These are phyloP conservation scores for Microplitis demolitor DNA, from an alignment of 1,140 invertebrate genomes.

Conservation along the genomic window DNA sequence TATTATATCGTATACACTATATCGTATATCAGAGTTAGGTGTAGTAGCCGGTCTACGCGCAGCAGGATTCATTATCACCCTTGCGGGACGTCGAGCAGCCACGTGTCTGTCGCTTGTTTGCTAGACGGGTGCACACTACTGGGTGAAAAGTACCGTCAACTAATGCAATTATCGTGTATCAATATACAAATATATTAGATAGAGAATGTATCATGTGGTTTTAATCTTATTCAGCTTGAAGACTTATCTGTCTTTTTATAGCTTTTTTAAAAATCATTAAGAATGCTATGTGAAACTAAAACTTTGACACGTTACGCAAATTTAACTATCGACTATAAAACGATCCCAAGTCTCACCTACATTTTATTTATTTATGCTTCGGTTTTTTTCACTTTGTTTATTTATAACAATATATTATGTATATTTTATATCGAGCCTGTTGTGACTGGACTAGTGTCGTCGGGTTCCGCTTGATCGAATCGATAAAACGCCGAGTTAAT, in stretches of 20 bases:
- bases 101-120: constrained; percentile 16
- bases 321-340: no score
- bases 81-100: constrained; percentile 17
- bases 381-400: no score
- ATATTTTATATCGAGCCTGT: background rate
- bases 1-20: no score
- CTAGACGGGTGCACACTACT: constrained; percentile 1
- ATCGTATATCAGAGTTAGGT: background rate
- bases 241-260: background rate
- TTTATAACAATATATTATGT: no score
- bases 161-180: constrained; percentile 30
- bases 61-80: constrained; percentile 30
- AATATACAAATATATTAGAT: constrained; percentile 24
- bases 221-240: background rate
- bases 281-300: constrained; percentile 6
- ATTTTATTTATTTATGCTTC: background rate
- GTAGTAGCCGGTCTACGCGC: constrained; percentile 12
- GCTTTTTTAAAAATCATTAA: background rate
- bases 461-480: constrained; percentile 12
- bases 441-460: constrained; percentile 2
- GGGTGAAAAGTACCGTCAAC: background rate
- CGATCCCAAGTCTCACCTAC: background rate
- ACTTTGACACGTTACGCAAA: constrained; percentile 4
- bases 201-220: constrained; percentile 1
- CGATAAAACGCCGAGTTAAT: constrained; percentile 17